A percentile compares a stretch with the other conserved stretches of the same genome.
Evolutionary conservation across 2,888 invertebrate species (phyloP).

Genomic region (Bugulina stolonifera): DNA sequence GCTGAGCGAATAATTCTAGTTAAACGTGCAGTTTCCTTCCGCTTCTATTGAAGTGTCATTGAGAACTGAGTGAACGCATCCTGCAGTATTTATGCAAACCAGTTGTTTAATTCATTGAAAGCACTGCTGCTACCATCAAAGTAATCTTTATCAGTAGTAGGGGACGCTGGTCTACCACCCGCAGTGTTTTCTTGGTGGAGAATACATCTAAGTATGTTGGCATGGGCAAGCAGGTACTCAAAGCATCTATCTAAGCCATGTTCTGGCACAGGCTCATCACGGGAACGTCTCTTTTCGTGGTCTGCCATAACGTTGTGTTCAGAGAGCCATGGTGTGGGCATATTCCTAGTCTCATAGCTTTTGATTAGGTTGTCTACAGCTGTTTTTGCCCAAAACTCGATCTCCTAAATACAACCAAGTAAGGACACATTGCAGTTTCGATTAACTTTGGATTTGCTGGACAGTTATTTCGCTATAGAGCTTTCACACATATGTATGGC

Average conservation of each 20-base stretch:
- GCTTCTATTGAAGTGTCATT: no score
- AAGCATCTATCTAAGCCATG: background rate
- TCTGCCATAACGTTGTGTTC: background rate
- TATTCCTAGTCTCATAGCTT: background rate
- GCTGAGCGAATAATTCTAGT: no score
- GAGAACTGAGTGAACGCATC: no score
- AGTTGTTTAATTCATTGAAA: no score
- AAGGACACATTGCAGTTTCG: background rate
- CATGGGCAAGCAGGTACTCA: background rate
- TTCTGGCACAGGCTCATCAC: background rate
- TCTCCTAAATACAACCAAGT: background rate
- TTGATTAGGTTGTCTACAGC: background rate
- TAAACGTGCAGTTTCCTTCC: no score
- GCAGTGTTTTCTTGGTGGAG: background rate
- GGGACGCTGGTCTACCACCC: no score
- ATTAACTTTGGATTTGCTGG: no score
- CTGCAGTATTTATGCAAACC: no score
- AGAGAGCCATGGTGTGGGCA: background rate
- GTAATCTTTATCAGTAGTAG: no score
- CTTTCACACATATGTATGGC: no score
- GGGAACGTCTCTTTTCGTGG: background rate
- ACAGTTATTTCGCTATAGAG: no score
- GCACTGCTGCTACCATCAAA: no score
- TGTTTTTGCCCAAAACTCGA: background rate
- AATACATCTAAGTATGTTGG: background rate